A percentile compares a stretch with the other conserved stretches of the same genome.
phyloP scores from a whole-genome alignment of 2,113 vertebrate species.

The Mus pahari region DNA sequence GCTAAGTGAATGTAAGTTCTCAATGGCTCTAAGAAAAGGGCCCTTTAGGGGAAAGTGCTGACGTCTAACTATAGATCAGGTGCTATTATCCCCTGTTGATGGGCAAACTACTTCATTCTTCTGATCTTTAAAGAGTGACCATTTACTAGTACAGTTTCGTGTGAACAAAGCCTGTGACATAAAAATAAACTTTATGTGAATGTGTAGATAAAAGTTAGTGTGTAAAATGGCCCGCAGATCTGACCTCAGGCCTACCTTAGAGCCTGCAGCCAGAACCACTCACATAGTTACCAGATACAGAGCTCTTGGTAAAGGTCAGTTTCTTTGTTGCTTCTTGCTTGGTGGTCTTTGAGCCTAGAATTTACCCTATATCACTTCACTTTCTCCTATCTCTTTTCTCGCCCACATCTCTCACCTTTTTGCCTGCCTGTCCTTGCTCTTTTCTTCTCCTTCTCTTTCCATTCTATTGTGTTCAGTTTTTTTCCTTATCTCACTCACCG shows the following conservation, averaged over 20 bases:
- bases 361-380: too few species aligned
- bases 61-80: not conserved
- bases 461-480: accelerated
- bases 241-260: not conserved
- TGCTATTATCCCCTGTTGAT: not conserved
- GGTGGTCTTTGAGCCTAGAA: not conserved
- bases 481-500: not conserved
- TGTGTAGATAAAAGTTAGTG: not conserved
- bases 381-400: not conserved
- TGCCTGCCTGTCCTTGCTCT: too few species aligned
- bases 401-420: not conserved
- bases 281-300: not conserved
- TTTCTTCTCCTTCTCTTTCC: not conserved
- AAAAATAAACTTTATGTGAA: not conserved
- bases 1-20: not conserved
- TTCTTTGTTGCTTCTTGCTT: not conserved
- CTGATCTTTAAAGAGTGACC: not conserved
- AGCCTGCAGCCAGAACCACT: not conserved
- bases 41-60: accelerated
- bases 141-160: not conserved
- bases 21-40: not conserved
- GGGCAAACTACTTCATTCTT: too few species aligned
- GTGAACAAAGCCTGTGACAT: not conserved
- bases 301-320: not conserved
- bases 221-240: not conserved